Evolutionary conservation across 2,797 vertebrate species (phyloP), one percentile per base, ranked within the genome.

Genomic region (Podarcis lilfordi): DNA sequence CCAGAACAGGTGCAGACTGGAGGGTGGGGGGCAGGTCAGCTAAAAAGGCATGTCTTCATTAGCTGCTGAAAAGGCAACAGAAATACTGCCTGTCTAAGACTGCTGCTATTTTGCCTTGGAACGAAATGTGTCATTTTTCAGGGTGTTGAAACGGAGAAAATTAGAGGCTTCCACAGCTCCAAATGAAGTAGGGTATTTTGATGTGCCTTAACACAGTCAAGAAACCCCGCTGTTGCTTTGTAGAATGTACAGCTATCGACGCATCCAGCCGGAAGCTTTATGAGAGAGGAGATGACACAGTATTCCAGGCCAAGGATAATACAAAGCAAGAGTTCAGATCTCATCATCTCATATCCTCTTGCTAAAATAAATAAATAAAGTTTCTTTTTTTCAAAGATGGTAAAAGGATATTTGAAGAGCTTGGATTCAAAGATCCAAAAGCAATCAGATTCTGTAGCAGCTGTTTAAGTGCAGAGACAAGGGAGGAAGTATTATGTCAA

Each of bases 251-350:
- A 64, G 55, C 74, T 77, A 85, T 66, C 59, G 45, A 66, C 45
- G 32, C 59, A n/a, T 85, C 37, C 37, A 77, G 50, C 9, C 66
- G 37, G 27, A 85, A 66, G 27, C 27, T 85, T 85, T 77, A 78
- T 68, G 74, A 77, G 61, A 85, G 50, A n/a, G 27, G 9, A n/a
- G 59, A 85, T 85, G 77, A 68, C 27, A 45, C 45, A 45, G 43
- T 45, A 66, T 77, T 29, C 59, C 37, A 85, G 75, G 9, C 21
- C 9, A 66, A 79, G 3, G 2, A 45, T 66, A 76, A 77, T 64
- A 61, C 37, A 72, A 84, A 75, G 83, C 55, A 77, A 77, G 43
- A 85, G 59, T 77, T 85, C 55, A 66, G 8, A 85, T 76, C 35
- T 85, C 72, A 85, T 77, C 50, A 37, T 85, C 71, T n/a, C 35